Conservation (phyloP, 2,113 vertebrate genomes). For the Ancistrus triradiatus region DNA sequence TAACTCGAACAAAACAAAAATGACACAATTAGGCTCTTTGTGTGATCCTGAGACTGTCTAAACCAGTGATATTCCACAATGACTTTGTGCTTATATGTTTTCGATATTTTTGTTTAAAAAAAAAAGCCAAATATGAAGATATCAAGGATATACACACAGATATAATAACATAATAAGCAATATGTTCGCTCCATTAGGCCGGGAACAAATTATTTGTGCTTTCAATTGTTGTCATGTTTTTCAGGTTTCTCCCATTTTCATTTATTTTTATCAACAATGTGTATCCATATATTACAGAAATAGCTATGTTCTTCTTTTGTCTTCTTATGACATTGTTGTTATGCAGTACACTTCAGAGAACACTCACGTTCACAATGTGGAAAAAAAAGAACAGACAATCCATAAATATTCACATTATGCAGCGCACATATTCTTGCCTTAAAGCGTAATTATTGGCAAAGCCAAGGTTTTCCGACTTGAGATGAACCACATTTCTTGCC, state of each 20-base stretch:
- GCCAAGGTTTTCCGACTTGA: constrained; percentile 57
- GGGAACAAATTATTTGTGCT: constrained; percentile 43
- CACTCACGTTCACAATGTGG: constrained; percentile 43
- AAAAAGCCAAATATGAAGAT: constrained; percentile 74
- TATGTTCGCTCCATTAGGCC: constrained; percentile 66
- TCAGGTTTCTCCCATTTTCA: constrained; percentile 40
- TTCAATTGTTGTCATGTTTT: constrained; percentile 39
- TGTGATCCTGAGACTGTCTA: constrained; percentile 94
- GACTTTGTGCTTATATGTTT: constrained; percentile 92
- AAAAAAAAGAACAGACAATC: constrained; percentile 44
- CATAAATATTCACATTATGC: constrained; percentile 74
- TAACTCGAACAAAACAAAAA: constrained; percentile 6
- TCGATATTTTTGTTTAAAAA: constrained; percentile 68
- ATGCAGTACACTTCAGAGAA: constrained; percentile 45
- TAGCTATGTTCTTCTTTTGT: constrained; percentile 25
- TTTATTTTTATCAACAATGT: constrained; percentile 31
- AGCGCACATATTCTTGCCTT: constrained; percentile 80
- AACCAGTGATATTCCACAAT: constrained; percentile 86
- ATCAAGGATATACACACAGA: constrained; percentile 84
- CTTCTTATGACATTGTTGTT: constrained; percentile 29
- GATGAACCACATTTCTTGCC: constrained; percentile 50
- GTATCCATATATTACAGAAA: constrained; percentile 45
- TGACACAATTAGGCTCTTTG: constrained; percentile 55
- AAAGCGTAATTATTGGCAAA: constrained; percentile 68
- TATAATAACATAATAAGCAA: constrained; percentile 75